Evolutionary conservation across 2,888 invertebrate species (phyloP), one percentile per base, ranked within the genome.

Genomic region (Drosophila seclusa): DNA sequence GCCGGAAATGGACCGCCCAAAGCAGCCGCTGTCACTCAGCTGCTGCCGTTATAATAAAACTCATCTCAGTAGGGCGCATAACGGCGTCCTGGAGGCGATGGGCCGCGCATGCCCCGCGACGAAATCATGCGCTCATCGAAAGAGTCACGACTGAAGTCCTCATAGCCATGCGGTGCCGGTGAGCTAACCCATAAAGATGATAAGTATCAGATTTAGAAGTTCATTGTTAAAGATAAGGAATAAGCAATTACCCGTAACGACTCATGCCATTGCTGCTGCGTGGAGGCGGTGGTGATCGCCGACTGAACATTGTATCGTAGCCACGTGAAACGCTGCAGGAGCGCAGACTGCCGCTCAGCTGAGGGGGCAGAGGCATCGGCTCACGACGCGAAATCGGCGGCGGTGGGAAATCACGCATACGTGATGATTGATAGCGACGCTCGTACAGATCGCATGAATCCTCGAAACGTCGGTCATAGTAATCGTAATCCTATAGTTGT

Each of bases 91-190:
- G 97, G 96, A 73, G 97, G 97, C 70, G 97, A 97, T 52, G 96
- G 96, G 90, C 97, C 97, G 87, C 97, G 95, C 94, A 96, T 95
- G 59, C 93, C 93, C 24, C 92, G 90, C n/a, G 93, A 91, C 34
- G 92, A 93, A 78, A 92, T 89, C 87, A 93, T 96, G 93, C 97
- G 95, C 91, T 97, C 97, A 94, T 97, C 97, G 93, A 97, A 97
- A 55, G 97, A 96, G 94, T 97, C 97, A 83, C 97, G 95, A 94
- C 97, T 97, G 93, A 97, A 97, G 94, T 97, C 97, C 94, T 97
- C 97, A 93, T 97, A 97, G 94, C 97, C 96, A 90, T 96, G 82
- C 42, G 81, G 73, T 53, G 88, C 84, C 4, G 90, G 90, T 2
- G 86, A 90, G 10, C 90, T 90, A 38, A 0, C 21, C 2, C 13